phyloP scores from a whole-genome alignment of 2,888 invertebrate genomes.

The Drosophila neutralis region DNA sequence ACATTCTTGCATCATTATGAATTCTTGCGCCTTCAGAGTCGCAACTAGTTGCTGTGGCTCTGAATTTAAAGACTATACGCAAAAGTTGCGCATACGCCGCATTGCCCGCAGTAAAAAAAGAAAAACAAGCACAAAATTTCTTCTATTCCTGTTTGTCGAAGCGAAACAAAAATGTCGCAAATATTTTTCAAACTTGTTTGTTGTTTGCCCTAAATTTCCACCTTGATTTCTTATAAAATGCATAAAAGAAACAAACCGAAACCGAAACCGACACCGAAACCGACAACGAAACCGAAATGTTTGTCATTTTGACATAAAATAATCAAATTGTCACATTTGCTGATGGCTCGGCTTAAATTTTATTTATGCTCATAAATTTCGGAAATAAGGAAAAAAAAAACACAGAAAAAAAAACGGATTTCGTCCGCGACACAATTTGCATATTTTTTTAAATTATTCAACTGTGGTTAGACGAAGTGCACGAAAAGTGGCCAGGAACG shows the following conservation, averaged over 20 bases:
- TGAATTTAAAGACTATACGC: constrained; percentile 20
- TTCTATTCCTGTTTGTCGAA: constrained; percentile 24
- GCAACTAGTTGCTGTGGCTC: constrained; percentile 27
- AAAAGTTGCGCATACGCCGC: constrained; percentile 60
- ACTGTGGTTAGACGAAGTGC: constrained; percentile 32
- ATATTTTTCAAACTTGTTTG: constrained; percentile 47
- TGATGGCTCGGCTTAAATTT: constrained; percentile 38
- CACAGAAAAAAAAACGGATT: constrained; percentile 24
- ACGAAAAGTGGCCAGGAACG: background rate
- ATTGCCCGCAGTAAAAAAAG: constrained; percentile 15
- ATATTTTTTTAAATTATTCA: constrained; percentile 44
- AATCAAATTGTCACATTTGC: constrained; percentile 73
- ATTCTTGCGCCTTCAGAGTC: constrained; percentile 11
- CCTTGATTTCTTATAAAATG: constrained; percentile 62
- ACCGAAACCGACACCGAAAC: background rate
- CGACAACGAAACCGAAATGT: constrained; percentile 23
- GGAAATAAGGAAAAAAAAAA: constrained; percentile 6
- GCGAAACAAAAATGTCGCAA: constrained; percentile 43
- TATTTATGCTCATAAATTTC: constrained; percentile 18
- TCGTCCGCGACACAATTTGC: constrained; percentile 37
- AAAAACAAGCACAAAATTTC: background rate
- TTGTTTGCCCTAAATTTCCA: background rate
- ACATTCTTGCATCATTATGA: background rate
- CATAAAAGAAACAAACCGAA: constrained; percentile 45
- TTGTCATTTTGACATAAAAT: constrained; percentile 69